phyloP scores from a whole-genome alignment of 2,113 vertebrate species.

The Anolis carolinensis region DNA sequence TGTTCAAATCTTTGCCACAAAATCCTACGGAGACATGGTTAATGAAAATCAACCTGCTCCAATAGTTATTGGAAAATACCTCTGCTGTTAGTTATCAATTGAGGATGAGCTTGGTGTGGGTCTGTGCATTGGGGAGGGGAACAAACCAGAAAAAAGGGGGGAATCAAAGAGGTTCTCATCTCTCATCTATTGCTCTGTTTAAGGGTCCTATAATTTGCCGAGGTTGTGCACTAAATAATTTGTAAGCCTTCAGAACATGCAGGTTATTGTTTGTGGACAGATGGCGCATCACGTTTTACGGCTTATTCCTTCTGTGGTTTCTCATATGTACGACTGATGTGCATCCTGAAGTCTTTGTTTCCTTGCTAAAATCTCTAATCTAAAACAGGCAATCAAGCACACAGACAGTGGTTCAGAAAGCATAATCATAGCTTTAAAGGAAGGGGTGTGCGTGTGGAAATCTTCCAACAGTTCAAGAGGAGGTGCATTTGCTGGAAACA shows the following conservation, averaged over 20 bases:
- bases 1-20: slow-evolving; percentile 57
- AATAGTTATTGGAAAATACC: slow-evolving; percentile 72
- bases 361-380: slow-evolving; percentile 82
- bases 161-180: slow-evolving; percentile 69
- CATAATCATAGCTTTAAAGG: slow-evolving; percentile 77
- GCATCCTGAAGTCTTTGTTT: slow-evolving; percentile 82
- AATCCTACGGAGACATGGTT: slow-evolving; percentile 55
- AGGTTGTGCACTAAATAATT: slow-evolving; percentile 89
- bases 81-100: slow-evolving; percentile 73
- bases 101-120: slow-evolving; percentile 50
- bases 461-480: slow-evolving; percentile 64
- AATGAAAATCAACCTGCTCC: slow-evolving; percentile 74
- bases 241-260: slow-evolving; percentile 84
- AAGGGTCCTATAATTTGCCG: slow-evolving; percentile 76
- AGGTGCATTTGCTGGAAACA: slow-evolving; percentile 68
- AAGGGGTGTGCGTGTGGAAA: slow-evolving; percentile 31
- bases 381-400: slow-evolving; percentile 82
- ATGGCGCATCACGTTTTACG: slow-evolving; percentile 92
- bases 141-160: slow-evolving; percentile 11
- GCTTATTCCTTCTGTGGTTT: slow-evolving; percentile 93
- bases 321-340: slow-evolving; percentile 81
- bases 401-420: slow-evolving; percentile 77
- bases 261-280: slow-evolving; percentile 93
- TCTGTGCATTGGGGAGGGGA: background rate
- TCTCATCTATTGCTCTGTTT: slow-evolving; percentile 69